Conservation (phyloP, 2,113 vertebrate genomes). For the Otis tarda region DNA sequence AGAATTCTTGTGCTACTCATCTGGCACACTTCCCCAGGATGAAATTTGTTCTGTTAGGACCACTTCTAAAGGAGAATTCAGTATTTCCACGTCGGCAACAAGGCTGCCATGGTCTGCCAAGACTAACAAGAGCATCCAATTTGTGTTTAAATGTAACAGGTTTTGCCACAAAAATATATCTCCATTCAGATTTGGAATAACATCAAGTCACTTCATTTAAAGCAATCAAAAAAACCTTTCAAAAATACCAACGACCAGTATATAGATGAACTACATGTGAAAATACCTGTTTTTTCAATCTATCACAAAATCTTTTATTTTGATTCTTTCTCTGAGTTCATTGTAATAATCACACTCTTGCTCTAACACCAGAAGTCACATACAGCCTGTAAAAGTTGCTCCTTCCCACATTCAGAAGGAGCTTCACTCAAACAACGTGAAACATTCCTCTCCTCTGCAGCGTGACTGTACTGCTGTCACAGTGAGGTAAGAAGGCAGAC, state of each 20-base stretch:
- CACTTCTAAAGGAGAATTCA: neutral
- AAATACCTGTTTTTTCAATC: neutral
- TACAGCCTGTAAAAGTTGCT: neutral
- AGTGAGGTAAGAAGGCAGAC: neutral
- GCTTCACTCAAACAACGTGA: neutral
- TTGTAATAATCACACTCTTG: neutral
- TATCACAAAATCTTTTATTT: neutral
- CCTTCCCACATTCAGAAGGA: neutral
- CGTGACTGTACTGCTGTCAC: neutral
- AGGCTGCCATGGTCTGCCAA: neutral
- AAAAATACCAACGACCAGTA: neutral
- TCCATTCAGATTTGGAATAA: neutral
- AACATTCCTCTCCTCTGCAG: neutral
- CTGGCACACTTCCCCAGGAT: neutral
- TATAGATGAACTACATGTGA: neutral
- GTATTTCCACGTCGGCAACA: neutral
- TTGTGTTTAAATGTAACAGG: neutral
- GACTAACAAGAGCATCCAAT: neutral
- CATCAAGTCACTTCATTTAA: neutral
- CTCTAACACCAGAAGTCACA: neutral
- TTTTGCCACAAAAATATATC: neutral
- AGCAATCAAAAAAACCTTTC: neutral
- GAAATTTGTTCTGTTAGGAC: neutral
- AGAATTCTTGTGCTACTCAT: neutral
- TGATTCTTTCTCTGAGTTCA: neutral